Evolutionary conservation across 2,797 vertebrate species (phyloP), one percentile per base, ranked within the genome.

Genomic region (Calcarius lapponicus): DNA sequence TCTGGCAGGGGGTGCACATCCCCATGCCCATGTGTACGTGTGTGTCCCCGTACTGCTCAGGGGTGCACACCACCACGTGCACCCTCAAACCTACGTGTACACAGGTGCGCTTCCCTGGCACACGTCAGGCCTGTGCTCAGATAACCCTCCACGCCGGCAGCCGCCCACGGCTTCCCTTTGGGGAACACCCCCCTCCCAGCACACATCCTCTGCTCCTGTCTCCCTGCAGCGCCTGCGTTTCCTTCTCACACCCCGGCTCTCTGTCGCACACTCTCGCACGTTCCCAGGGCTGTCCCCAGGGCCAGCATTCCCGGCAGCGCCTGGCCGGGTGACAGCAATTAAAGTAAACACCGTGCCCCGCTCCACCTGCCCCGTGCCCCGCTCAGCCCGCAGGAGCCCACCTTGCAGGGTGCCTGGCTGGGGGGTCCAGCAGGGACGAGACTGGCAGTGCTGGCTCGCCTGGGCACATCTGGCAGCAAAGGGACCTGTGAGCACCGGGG

Each of bases 121-220:
- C 3, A 0, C 0, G 0, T 26, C 2, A 0, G 40, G 70, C 7
- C 7, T 11, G 2, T 0, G 0, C 45, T 34, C 14, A 10, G 53
- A 53, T 83, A 82, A 34, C 15, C 34, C 38, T 38, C 2, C 1
- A 8, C 28, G 10, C 2, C 0, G 8, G 64, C 34, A 73, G 66
- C 34, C 32, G 26, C 70, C 16, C 38, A 1, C 14, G 4, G 4
- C 50, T 54, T 80, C 85, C 47, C 47, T 56, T 34, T 16, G 28
- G 54, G 42, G 8, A 18, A 10, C 15, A 20, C 8, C 43, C 28
- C 17, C 5, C 18, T 58, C 19, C 36, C 57, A 20, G 31, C n/a
- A 38, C 61, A 62, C 57, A 69, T 76, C 80, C 58, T 73, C 60
- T 13, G 1, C 53, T 42, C 40, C 58, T 1, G 29, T 31, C 56